phyloP scores from a whole-genome alignment of 1,140 invertebrate genomes.

The Geopemphigus sp. region DNA sequence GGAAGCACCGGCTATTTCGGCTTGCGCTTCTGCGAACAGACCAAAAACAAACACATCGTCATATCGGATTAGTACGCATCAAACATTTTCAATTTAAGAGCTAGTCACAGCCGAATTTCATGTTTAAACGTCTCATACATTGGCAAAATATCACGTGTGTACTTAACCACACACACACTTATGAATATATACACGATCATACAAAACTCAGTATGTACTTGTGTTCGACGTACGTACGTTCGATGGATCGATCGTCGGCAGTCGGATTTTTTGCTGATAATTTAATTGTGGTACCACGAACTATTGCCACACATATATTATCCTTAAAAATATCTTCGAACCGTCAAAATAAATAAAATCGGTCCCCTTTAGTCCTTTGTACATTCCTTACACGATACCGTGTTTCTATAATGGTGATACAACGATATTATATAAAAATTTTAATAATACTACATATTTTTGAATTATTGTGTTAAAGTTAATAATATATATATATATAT shows the following conservation, averaged over 20 bases:
- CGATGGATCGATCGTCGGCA: background rate
- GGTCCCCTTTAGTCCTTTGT: background rate
- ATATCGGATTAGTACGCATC: background rate
- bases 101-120: too few relatives aligned
- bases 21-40: slow-evolving; percentile 72
- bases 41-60: background rate
- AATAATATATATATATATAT: background rate
- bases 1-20: slow-evolving; percentile 76
- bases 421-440: background rate
- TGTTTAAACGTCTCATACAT: too few relatives aligned
- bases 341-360: slow-evolving; percentile 7
- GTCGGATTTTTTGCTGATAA: background rate
- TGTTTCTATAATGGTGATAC: too few relatives aligned
- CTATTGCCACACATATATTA: background rate
- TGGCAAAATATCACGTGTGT: too few relatives aligned
- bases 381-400: slow-evolving; percentile 1
- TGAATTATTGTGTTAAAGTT: background rate
- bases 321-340: background rate
- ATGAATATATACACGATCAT: background rate
- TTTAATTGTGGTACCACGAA: background rate
- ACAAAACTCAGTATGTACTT: too few relatives aligned
- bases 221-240: background rate
- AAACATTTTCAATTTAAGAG: background rate
- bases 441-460: background rate
- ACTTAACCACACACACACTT: background rate